Base-by-base conservation (phyloP, 2,113 vertebrate species). In the Oenanthe oenanthe region DNA sequence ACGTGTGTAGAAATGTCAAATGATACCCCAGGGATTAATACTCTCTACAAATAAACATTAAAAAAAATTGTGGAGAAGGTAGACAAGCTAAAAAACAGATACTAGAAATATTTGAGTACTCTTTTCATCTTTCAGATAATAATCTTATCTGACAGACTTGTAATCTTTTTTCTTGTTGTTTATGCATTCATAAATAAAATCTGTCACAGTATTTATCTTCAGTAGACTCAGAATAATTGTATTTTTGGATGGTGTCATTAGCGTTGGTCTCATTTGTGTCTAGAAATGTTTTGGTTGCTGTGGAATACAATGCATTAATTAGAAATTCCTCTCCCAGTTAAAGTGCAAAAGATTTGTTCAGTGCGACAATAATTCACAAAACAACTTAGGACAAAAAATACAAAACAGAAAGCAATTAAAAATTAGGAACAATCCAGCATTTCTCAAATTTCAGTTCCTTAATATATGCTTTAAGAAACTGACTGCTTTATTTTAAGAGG, bases 201-300 rank as follows among this genome's bases (percentile, higher is more conserved):
- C 57, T 45, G 8, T 48, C 62, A 58, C 19, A 51, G 45, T 42
- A 82, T 54, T 63, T 36, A 57, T 50, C 78, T 66, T 42, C 38
- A 68, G 7, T 50, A 13, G n/a, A 66, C 5, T 68, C 26, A 67
- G 50, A 93, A 53, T 82, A 25, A 45, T 12, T 83, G 54, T 32
- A 45, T 48, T 72, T 81, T 76, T 90, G 15, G 40, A 72, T 57
- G 17, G 13, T 78, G 36, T 22, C 6, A 7, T 81, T 63, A 95
- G 4, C 13, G 3, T 20, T 73, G 6, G 7, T 48, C 8, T 57
- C 36, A 43, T 66, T 68, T 71, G 11, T 51, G 18, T 62, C 75
- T 76, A 65, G 45, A 53, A 81, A 70, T 65, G 40, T 80, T 93
- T 88, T 83, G 16, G 45, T 76, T 94, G 85, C 66, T 94, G 85